phyloP scores from a whole-genome alignment of 2,888 invertebrate genomes.

The Zootermopsis nevadensis region DNA sequence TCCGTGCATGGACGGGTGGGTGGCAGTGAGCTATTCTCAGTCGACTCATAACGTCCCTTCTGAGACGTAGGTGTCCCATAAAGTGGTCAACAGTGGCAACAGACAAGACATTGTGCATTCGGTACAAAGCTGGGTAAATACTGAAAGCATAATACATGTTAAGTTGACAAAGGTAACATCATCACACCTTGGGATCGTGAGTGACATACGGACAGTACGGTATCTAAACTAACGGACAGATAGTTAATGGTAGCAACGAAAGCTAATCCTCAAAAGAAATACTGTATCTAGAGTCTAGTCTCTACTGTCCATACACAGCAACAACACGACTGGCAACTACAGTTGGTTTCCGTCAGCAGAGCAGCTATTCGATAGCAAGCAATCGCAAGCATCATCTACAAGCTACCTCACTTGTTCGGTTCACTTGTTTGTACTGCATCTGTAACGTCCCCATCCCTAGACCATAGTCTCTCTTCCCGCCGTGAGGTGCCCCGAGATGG shows the following conservation, averaged over 20 bases:
- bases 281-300: slow-evolving; percentile 52
- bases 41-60: slow-evolving; percentile 41
- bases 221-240: slow-evolving; percentile 45
- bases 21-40: slow-evolving; percentile 42
- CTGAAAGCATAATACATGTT: slow-evolving; percentile 53
- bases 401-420: slow-evolving; percentile 54
- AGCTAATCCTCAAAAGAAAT: slow-evolving; percentile 53
- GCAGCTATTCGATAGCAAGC: slow-evolving; percentile 53
- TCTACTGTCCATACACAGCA: slow-evolving; percentile 53
- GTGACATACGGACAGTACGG: slow-evolving; percentile 50
- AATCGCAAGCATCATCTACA: slow-evolving; percentile 54
- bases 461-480: slow-evolving; percentile 54
- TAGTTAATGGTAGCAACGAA: slow-evolving; percentile 51
- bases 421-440: slow-evolving; percentile 47
- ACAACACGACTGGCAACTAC: slow-evolving; percentile 54
- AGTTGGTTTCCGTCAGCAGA: slow-evolving; percentile 52
- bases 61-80: slow-evolving; percentile 55
- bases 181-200: slow-evolving; percentile 53
- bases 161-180: slow-evolving; percentile 53
- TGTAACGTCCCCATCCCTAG: slow-evolving; percentile 52
- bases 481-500: slow-evolving; percentile 42
- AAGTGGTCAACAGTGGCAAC: slow-evolving; percentile 54
- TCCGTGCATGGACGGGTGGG: slow-evolving; percentile 31
- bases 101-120: slow-evolving; percentile 53
- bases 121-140: slow-evolving; percentile 52